phyloP scores from a whole-genome alignment of 2,113 vertebrate species.

The Cebidichthys violaceus region DNA sequence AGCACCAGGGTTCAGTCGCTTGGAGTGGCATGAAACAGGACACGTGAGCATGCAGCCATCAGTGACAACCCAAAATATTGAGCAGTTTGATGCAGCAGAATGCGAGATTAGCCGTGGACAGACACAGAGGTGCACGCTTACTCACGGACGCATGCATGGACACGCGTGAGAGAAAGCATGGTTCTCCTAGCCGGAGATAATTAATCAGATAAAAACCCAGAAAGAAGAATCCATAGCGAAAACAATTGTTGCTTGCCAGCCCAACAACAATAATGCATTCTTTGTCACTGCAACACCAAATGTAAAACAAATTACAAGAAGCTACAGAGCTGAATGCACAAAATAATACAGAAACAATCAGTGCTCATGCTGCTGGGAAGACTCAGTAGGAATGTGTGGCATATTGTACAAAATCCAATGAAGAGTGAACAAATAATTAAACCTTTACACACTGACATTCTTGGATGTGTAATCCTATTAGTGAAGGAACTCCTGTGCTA shows the following conservation, averaged over 20 bases:
- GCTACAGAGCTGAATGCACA: neutral
- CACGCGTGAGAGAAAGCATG: too few relatives aligned
- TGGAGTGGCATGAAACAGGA: constrained; percentile 31
- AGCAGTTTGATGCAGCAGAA: too few relatives aligned
- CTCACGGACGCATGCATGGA: too few relatives aligned
- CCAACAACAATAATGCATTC: neutral
- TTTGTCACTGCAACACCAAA: neutral
- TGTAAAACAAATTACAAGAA: neutral
- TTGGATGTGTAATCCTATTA: constrained; percentile 61
- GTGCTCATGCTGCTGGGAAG: constrained; percentile 18
- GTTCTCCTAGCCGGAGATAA: too few relatives aligned
- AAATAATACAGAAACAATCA: constrained; percentile 1
- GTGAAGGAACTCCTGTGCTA: constrained; percentile 8
- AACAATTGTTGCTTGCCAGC: neutral
- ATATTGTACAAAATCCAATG: constrained; percentile 29
- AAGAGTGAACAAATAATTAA: constrained; percentile 49
- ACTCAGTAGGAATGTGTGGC: constrained; percentile 11
- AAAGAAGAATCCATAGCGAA: neutral
- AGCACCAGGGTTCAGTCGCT: constrained; percentile 25
- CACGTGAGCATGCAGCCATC: neutral
- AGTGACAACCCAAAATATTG: too few relatives aligned
- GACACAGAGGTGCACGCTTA: too few relatives aligned
- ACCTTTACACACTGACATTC: constrained; percentile 39
- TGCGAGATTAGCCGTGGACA: too few relatives aligned
- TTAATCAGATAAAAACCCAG: neutral